Evolutionary conservation across 30 jellyfish, hydroid and myxozoan genomes (phyloP), one percentile per base, ranked within the genome.

Genomic region (Pelagia noctiluca): DNA sequence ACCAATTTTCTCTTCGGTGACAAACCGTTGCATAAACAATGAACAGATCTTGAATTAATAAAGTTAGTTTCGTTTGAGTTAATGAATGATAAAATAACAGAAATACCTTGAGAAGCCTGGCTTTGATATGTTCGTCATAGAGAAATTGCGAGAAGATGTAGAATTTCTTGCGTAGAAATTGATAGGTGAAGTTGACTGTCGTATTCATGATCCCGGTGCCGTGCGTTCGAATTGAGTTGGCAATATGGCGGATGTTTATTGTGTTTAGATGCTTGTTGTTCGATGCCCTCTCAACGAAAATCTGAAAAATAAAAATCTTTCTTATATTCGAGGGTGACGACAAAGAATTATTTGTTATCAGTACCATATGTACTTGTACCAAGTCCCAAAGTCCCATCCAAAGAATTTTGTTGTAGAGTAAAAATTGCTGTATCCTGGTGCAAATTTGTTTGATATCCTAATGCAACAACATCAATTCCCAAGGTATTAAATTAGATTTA

Each of bases 161-260:
- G 88, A 94, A 94, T 50, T 94, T 94, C 97, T 94, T 94, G 86
- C 99, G 96, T 13, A 94, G 95, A 50, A 88, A 94, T 64, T 94
- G 99, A 66, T 86, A 94, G 21, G 99, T 94, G 96, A 94, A 94
- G 52, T 94, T 94, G 80, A 94, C 99, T 4, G 99, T 94, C 10
- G 99, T 94, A 89, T 94, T 94, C 99, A 94, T 94, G 75, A 94
- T 94, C 38, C 99, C 99, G 36, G 96, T 87, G 2, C 99, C 99
- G 64, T 94, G 99, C 13, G 99, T 94, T 23, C 99, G 94, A n/a
- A 94, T 94, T 1, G 99, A 94, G 60, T 94, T 94, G 57, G 99
- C 99, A 63, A 94, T 88, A 57, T 94, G 99, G 76, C 97, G 97
- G 82, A 94, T 94, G 91, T 94, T 94, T 71, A 94, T 94, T 0